A percentile compares a stretch with the other conserved stretches of the same genome.
phyloP scores from a whole-genome alignment of 2,113 vertebrate species.

The Oriolus oriolus region DNA sequence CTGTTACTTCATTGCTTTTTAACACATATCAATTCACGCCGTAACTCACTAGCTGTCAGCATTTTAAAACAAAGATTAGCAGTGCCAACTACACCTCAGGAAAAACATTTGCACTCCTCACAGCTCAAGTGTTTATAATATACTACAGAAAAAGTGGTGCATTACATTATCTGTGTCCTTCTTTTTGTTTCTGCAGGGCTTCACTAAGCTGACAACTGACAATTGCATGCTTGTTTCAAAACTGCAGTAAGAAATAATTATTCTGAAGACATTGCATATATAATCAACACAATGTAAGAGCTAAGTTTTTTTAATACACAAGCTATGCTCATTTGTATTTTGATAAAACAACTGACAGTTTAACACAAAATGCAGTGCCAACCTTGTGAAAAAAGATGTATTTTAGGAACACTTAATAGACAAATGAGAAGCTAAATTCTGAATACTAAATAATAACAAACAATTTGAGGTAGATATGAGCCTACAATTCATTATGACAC shows the following conservation, averaged over 20 bases:
- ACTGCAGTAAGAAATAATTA: neutral
- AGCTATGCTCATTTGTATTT: neutral
- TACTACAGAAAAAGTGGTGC: neutral
- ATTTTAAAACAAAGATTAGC: neutral
- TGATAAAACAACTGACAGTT: neutral
- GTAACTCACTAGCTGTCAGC: neutral
- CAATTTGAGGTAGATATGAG: neutral
- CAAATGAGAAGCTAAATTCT: neutral
- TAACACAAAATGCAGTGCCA: neutral
- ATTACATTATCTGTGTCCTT: neutral
- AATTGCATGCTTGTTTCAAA: neutral
- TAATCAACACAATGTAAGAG: neutral
- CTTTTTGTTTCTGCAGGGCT: neutral
- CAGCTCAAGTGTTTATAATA: neutral
- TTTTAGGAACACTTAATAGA: neutral
- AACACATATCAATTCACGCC: neutral
- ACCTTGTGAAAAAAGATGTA: neutral
- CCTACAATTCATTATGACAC: neutral
- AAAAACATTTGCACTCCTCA: constrained; percentile 10
- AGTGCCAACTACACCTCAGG: neutral
- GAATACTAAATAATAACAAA: neutral
- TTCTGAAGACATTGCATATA: neutral
- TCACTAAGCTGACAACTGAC: constrained; percentile 6
- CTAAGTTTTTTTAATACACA: neutral
- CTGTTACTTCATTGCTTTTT: neutral